These are phyloP conservation scores for Eunapius fragilis DNA, from an alignment of 37 sponge, comb jelly and placozoan genomes.

Conservation along the genomic window DNA sequence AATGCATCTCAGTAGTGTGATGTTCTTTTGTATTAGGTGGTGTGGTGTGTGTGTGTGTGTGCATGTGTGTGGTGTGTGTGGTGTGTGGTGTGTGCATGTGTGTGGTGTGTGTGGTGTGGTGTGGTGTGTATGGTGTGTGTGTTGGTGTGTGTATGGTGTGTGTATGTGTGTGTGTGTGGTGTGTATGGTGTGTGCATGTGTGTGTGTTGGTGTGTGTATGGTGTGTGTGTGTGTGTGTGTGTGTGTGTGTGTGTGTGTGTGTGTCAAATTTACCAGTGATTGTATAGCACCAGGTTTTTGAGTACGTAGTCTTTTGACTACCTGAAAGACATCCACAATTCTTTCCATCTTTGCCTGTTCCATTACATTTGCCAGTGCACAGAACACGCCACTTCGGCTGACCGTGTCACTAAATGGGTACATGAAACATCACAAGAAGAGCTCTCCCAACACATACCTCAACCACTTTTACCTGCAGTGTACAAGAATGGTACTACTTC, in stretches of 20 bases:
- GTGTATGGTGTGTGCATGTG: too few species aligned
- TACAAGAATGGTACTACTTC: slow-evolving; percentile 25
- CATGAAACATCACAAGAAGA: background rate
- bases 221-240: slow-evolving; percentile 12
- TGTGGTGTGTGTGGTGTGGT: too few species aligned
- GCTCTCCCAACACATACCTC: background rate
- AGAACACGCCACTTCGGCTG: slow-evolving; percentile 37
- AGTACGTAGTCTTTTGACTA: slow-evolving; percentile 23
- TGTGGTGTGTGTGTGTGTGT: too few species aligned
- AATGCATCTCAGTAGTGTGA: too few species aligned
- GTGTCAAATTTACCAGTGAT: background rate
- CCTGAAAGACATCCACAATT: slow-evolving; percentile 39
- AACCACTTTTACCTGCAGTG: slow-evolving; percentile 42
- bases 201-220: too few species aligned
- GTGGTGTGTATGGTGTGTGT: too few species aligned
- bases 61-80: too few species aligned
- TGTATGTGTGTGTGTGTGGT: too few species aligned
- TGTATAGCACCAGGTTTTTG: slow-evolving; percentile 33
- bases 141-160: too few species aligned
- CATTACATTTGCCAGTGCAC: slow-evolving; percentile 31
- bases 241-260: slow-evolving; percentile 23
- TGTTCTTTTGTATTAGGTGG: too few species aligned
- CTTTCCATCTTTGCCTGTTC: slow-evolving; percentile 37
- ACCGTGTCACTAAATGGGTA: slow-evolving; percentile 30
- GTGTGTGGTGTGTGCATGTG: too few species aligned